Evolutionary conservation across 2,888 invertebrate genomes (phyloP).

Genomic region (Gnatocerus cornutus): DNA sequence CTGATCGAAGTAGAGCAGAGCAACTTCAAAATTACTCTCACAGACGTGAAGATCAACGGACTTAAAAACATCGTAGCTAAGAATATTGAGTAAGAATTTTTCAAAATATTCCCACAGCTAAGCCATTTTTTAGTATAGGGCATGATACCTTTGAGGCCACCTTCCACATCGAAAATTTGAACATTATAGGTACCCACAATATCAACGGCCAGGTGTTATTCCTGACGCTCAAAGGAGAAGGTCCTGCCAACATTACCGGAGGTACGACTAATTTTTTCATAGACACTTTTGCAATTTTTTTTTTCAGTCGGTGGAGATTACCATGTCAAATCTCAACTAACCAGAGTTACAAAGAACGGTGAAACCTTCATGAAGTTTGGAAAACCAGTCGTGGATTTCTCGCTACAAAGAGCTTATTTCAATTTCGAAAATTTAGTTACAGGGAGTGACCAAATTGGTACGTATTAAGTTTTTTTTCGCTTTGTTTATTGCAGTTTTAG

Average conservation of each 20-base stretch:
- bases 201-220: conserved; percentile 62
- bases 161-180: conserved; percentile 44
- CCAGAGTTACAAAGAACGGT: conserved; percentile 11
- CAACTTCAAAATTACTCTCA: conserved; percentile 53
- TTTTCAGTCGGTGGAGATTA: conserved; percentile 52
- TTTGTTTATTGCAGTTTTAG: too few relatives aligned
- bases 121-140: not conserved
- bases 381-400: conserved; percentile 50
- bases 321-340: conserved; percentile 13
- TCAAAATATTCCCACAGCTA: too few relatives aligned
- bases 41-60: conserved; percentile 55
- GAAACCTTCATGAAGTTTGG: conserved; percentile 22
- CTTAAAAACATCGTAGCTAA: conserved; percentile 52
- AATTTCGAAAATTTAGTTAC: conserved; percentile 59
- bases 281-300: not conserved
- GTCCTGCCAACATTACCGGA: conserved; percentile 62
- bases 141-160: conserved; percentile 9
- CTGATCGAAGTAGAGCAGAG: conserved; percentile 51
- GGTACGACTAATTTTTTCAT: conserved; percentile 51
- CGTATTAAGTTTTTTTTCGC: conserved; percentile 37
- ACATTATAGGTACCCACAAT: conserved; percentile 58
- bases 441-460: conserved; percentile 58
- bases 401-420: conserved; percentile 55
- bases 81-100: conserved; percentile 51
- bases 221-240: conserved; percentile 62